Base-by-base conservation (phyloP, 2,888 invertebrate genomes). In the Macaria liturata region DNA sequence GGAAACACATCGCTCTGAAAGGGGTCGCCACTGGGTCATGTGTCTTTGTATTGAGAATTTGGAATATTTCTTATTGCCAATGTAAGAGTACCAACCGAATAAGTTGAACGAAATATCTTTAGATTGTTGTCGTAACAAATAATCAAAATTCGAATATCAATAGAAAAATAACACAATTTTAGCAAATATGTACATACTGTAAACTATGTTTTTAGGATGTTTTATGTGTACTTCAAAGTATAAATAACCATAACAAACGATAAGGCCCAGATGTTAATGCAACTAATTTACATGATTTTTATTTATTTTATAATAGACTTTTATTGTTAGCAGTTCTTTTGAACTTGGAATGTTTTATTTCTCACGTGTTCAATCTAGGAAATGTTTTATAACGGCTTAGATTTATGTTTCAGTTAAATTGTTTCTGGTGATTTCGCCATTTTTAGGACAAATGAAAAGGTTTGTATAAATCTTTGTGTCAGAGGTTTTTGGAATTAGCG, bases 1-100 rank as follows among this genome's bases (percentile, higher is more conserved):
- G 88, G 88, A 89, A 86, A 86, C 83, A 82, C 77, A 74, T 69
- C 82, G 76, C 77, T 70, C 76, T 77, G 76, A 83, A 59, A 56
- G 59, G 59, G 88, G 83, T 83, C 80, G 78, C 68, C 77, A 76
- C 78, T 82, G 78, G 87, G 86, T 86, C 68, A 68, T 59, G 66
- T 62, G 62, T 59, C 62, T 68, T 67, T 62, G 60, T 64, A 55
- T 54, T 64, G 59, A 37, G 46, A 53, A 44, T 37, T 57, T 50
- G 49, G 57, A 37, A 37, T 37, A 37, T 20, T 20, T 37, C 34
- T 3, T 37, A 37, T 7, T 6, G 7, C 34, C 34, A 37, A 6
- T 37, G 34, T 37, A 4, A 37, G 7, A 37, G 34, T 37, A 6
- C 34, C 5, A 1, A 7, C 34, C 34, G 7, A 37, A 37, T 37